Evolutionary conservation across 1,140 invertebrate species (phyloP).

Genomic region (Formica exsecta): DNA sequence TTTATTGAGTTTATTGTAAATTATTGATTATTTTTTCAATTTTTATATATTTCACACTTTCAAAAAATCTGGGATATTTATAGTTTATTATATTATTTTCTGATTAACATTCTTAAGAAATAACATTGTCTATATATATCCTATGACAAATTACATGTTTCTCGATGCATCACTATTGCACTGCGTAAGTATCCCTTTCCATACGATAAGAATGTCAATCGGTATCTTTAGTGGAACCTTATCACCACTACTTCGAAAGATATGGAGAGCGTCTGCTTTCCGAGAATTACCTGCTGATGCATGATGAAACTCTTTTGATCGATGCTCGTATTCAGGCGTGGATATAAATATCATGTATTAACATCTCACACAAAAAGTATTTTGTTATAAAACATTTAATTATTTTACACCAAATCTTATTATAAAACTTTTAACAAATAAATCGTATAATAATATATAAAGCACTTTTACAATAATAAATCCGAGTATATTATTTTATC

Average conservation of each 20-base stretch:
- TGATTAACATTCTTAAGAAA: conserved; percentile 1
- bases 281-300: conserved; percentile 66
- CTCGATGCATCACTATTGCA: not conserved
- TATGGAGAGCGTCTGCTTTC: conserved; percentile 34
- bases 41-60: not conserved
- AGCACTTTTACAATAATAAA: not conserved
- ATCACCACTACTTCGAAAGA: conserved; percentile 63
- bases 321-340: not conserved
- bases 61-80: not conserved
- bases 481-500: too few relatives aligned
- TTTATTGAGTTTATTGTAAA: not conserved
- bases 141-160: conserved; percentile 36
- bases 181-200: conserved; percentile 45
- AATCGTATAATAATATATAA: not conserved
- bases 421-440: not conserved
- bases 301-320: conserved; percentile 52
- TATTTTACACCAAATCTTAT: not conserved
- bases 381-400: not conserved
- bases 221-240: conserved; percentile 64
- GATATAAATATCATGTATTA: not conserved
- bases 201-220: conserved; percentile 68
- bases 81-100: not conserved
- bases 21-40: not conserved
- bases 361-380: conserved; percentile 2
- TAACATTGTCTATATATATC: conserved; percentile 17